A percentile compares a stretch with the other conserved stretches of the same genome.
Evolutionary conservation across 2,888 invertebrate genomes (phyloP).

Genomic region (Stictocephala bisonia): DNA sequence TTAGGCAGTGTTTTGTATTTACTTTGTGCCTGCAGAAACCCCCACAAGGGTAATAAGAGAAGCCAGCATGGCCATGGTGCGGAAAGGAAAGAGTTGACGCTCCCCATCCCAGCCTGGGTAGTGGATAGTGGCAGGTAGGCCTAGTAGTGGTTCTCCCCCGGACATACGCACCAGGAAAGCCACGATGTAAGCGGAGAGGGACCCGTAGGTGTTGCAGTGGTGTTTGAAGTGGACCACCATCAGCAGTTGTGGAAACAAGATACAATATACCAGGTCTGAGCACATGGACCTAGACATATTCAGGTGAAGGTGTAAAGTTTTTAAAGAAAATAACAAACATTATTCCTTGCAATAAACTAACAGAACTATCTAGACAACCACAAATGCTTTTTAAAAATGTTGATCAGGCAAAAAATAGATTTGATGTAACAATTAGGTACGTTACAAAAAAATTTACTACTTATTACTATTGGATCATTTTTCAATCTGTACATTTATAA

Average conservation of each 20-base stretch:
- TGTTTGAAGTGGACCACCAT: constrained; percentile 97
- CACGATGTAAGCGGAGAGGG: constrained; percentile 87
- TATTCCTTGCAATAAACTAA: no score
- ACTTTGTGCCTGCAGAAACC: constrained; percentile 86
- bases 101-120: constrained; percentile 86
- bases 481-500: no score
- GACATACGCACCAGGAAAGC: constrained; percentile 85
- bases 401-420: no score
- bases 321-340: not conserved
- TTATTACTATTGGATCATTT: no score
- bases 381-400: no score
- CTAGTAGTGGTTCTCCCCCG: constrained; percentile 89
- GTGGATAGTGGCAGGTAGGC: constrained; percentile 84
- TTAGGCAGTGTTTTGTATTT: no score
- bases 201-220: constrained; percentile 97
- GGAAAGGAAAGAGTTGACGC: constrained; percentile 92
- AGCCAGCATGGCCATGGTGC: constrained; percentile 93
- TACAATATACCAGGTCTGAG: constrained; percentile 98
- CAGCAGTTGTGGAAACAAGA: constrained; percentile 96
- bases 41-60: constrained; percentile 83
- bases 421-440: no score
- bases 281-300: constrained; percentile 88
- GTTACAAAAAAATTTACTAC: no score
- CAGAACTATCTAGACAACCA: no score
- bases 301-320: not conserved